Evolutionary conservation across 2,797 vertebrate genomes (phyloP).

Genomic region (Sebastiscus tertius): DNA sequence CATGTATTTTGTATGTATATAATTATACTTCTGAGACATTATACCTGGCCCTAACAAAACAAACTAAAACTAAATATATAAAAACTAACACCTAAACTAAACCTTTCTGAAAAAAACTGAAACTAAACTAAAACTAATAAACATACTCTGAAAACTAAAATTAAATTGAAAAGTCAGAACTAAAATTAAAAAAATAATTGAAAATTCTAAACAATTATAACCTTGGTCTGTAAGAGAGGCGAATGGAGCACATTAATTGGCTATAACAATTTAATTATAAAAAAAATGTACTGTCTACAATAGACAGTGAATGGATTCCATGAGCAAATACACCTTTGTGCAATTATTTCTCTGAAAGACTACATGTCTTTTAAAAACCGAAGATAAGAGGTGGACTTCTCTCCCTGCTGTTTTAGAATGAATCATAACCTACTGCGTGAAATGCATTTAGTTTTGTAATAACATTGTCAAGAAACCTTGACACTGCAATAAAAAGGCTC

Average conservation of each 20-base stretch:
- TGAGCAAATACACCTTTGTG: not conserved
- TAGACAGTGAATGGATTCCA: not conserved
- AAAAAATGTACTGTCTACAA: not conserved
- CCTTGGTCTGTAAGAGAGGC: not conserved
- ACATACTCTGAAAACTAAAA: too few relatives aligned
- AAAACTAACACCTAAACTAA: too few relatives aligned
- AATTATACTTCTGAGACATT: too few relatives aligned
- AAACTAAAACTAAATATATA: too few relatives aligned
- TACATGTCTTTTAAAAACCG: not conserved
- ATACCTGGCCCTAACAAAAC: too few relatives aligned
- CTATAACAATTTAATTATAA: not conserved
- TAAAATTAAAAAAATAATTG: too few relatives aligned
- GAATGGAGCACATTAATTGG: not conserved
- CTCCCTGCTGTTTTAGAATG: not conserved
- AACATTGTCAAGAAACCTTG: constrained; percentile 10
- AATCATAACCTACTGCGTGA: not conserved
- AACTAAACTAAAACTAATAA: too few relatives aligned
- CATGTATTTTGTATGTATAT: too few relatives aligned
- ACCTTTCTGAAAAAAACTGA: too few relatives aligned
- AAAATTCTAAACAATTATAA: too few relatives aligned
- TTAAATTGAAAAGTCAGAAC: rapidly evolving
- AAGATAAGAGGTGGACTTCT: not conserved
- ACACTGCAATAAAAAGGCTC: constrained; percentile 22
- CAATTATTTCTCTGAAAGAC: not conserved
- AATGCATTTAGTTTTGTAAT: not conserved